phyloP scores from a whole-genome alignment of 2,797 vertebrate genomes.

The Falco columbarius region DNA sequence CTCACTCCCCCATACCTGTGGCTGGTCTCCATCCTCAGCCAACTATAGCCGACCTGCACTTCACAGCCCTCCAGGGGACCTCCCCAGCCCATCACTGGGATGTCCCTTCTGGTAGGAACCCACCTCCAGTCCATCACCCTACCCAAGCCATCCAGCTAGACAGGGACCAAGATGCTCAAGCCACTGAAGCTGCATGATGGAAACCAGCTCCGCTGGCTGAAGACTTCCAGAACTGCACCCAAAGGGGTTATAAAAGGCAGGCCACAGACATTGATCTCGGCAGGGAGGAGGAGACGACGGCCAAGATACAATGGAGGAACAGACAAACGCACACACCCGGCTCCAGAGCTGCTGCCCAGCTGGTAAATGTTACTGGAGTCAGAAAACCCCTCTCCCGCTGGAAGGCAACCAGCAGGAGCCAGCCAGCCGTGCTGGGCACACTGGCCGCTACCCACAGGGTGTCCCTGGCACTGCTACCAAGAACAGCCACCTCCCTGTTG shows the following conservation, averaged over 20 bases:
- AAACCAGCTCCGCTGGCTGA: neutral
- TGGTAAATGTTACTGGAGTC: slow-evolving; percentile 36
- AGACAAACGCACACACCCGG: slow-evolving; percentile 73
- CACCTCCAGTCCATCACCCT: neutral
- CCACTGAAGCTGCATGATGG: neutral
- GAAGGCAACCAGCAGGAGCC: neutral
- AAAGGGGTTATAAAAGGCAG: slow-evolving; percentile 47
- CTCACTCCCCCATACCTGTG: neutral
- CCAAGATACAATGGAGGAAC: slow-evolving; percentile 68
- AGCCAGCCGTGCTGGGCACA: neutral
- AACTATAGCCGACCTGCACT: neutral
- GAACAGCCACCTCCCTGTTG: accelerated
- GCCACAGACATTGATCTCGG: slow-evolving; percentile 54
- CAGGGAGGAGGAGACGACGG: neutral
- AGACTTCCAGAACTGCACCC: slow-evolving; percentile 47
- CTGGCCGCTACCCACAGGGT: neutral
- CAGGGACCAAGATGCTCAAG: neutral
- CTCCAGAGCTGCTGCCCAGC: slow-evolving; percentile 62
- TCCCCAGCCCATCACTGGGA: neutral
- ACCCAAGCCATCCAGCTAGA: neutral
- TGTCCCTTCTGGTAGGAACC: neutral
- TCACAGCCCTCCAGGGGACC: neutral
- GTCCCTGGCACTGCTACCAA: neutral
- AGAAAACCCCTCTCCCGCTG: neutral
- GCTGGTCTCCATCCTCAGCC: neutral